phyloP scores from a whole-genome alignment of 1,140 invertebrate genomes.

The Cotesia chilonis region DNA sequence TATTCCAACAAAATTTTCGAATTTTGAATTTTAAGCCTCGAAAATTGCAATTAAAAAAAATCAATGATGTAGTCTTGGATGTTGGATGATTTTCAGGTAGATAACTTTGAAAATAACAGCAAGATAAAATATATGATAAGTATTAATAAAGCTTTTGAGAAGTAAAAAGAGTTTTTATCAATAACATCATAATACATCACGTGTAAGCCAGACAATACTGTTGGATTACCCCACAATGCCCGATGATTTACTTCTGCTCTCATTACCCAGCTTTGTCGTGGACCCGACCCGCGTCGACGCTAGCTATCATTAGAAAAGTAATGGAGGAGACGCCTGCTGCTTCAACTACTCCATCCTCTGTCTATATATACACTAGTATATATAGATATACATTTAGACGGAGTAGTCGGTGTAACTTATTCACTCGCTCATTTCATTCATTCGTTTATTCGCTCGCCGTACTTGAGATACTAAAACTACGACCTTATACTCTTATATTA shows the following conservation, averaged over 20 bases:
- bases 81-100: too few relatives aligned
- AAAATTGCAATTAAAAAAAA: too few relatives aligned
- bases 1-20: too few relatives aligned
- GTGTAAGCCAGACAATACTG: slow-evolving; percentile 56
- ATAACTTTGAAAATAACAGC: too few relatives aligned
- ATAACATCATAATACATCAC: slow-evolving; percentile 61
- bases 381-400: too few relatives aligned
- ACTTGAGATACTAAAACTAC: slow-evolving; percentile 1
- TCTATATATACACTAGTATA: too few relatives aligned
- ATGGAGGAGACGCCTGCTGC: slow-evolving; percentile 47
- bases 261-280: slow-evolving; percentile 60
- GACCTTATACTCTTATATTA: slow-evolving; percentile 52
- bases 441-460: slow-evolving; percentile 23
- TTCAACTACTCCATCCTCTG: too few relatives aligned
- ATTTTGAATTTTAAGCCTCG: too few relatives aligned
- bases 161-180: background rate
- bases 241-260: slow-evolving; percentile 62
- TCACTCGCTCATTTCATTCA: slow-evolving; percentile 5
- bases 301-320: slow-evolving; percentile 60
- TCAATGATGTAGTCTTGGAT: too few relatives aligned
- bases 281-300: slow-evolving; percentile 43
- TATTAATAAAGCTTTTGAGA: too few relatives aligned
- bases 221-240: slow-evolving; percentile 59
- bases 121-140: too few relatives aligned
- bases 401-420: too few relatives aligned